A percentile compares a stretch with the other conserved stretches of the same genome.
These are phyloP conservation scores for Thamnaconus septentrionalis DNA, from an alignment of 2,113 vertebrate genomes.

Conservation along the genomic window DNA sequence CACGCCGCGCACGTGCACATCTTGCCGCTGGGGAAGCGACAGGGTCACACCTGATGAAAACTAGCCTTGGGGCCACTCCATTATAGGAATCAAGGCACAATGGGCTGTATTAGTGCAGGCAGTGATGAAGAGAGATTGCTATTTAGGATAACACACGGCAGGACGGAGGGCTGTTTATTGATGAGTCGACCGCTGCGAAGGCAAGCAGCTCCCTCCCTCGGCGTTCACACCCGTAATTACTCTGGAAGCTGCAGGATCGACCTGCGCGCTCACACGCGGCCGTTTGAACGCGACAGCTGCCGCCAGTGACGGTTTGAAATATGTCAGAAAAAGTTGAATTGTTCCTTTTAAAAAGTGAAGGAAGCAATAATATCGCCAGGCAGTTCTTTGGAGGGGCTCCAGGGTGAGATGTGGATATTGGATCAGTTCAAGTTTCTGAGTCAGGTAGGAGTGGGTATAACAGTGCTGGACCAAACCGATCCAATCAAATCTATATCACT, in stretches of 20 bases:
- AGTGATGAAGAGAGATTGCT: conserved; percentile 42
- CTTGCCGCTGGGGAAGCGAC: conserved; percentile 53
- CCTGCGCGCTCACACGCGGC: no score
- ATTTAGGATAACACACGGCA: conserved; percentile 16
- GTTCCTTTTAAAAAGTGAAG: no score
- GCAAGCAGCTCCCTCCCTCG: conserved; percentile 5
- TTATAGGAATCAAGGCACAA: conserved; percentile 46
- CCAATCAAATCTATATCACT: no score
- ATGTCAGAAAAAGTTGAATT: no score
- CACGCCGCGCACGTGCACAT: not conserved
- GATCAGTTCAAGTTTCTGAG: no score
- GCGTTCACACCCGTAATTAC: conserved; percentile 14
- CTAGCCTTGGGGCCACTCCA: conserved; percentile 34
- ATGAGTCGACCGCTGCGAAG: conserved; percentile 19
- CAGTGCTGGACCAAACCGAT: no score
- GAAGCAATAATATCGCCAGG: no score
- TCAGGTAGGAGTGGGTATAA: no score
- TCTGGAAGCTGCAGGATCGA: conserved; percentile 5
- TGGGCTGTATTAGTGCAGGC: conserved; percentile 42
- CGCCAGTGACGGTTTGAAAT: no score
- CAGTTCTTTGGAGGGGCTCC: no score
- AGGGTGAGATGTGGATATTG: no score
- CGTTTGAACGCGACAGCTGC: no score
- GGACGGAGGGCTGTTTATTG: conserved; percentile 37
- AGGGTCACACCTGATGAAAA: conserved; percentile 53